Conservation (phyloP, 2,888 invertebrate genomes). For the Cryptus armator region DNA sequence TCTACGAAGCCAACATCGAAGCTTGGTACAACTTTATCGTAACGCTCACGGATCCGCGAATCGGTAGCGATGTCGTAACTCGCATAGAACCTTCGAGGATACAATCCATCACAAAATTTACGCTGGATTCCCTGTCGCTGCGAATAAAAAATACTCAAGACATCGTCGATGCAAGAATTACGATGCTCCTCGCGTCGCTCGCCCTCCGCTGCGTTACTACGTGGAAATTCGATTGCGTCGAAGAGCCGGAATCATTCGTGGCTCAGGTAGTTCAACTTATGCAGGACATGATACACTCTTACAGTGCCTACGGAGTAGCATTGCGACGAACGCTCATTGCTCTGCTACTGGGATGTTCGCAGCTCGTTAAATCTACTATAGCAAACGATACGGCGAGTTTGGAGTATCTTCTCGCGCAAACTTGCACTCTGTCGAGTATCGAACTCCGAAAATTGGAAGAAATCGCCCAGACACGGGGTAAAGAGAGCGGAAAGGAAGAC, state of each 20-base stretch:
- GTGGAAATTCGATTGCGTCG: constrained; percentile 80
- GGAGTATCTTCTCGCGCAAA: constrained; percentile 80
- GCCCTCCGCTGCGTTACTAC: constrained; percentile 81
- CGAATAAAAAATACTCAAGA: constrained; percentile 76
- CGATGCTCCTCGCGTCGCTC: constrained; percentile 80
- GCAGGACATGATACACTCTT: constrained; percentile 81
- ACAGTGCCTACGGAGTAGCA: constrained; percentile 78
- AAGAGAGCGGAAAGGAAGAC: constrained; percentile 1
- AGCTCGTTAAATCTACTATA: constrained; percentile 78
- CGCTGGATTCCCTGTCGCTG: constrained; percentile 78
- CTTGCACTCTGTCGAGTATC: constrained; percentile 79
- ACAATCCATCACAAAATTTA: constrained; percentile 76
- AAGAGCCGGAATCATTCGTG: constrained; percentile 75
- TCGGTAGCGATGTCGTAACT: constrained; percentile 67
- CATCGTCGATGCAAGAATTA: constrained; percentile 75
- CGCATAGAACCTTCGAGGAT: constrained; percentile 56
- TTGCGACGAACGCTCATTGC: constrained; percentile 81
- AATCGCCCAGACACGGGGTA: constrained; percentile 70
- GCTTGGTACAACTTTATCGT: constrained; percentile 84
- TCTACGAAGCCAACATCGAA: constrained; percentile 82
- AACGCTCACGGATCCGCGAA: constrained; percentile 81
- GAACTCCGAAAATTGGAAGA: constrained; percentile 82
- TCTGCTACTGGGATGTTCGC: constrained; percentile 79
- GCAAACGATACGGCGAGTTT: constrained; percentile 76
- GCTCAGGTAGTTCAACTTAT: constrained; percentile 77